Percentiles rank a stretch among this genome's conserved stretches.
Conservation (phyloP, 2,888 invertebrate genomes). For the Diaprepes abbreviatus region DNA sequence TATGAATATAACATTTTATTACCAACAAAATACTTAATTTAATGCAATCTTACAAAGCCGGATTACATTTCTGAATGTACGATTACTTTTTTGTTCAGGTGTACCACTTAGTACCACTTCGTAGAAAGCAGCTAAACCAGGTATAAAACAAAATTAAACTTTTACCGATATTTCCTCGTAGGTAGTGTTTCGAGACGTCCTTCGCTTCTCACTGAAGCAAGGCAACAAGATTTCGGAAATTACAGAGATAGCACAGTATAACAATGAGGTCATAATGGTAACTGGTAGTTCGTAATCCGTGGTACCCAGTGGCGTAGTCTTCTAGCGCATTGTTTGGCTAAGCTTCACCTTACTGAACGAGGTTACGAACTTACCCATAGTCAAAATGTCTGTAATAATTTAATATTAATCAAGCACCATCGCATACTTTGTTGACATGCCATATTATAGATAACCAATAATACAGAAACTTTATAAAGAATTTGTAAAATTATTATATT, state of each 20-base stretch:
- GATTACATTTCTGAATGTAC: conserved; percentile 33
- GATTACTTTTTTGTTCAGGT: conserved; percentile 30
- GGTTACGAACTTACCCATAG: too few species aligned
- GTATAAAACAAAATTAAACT: conserved; percentile 34
- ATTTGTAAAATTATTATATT: too few species aligned
- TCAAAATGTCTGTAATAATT: too few species aligned
- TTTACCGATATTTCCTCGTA: conserved; percentile 44
- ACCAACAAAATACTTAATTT: not conserved
- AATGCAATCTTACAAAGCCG: conserved; percentile 20
- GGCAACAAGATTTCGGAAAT: conserved; percentile 38
- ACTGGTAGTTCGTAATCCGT: conserved; percentile 9
- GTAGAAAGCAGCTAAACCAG: conserved; percentile 44
- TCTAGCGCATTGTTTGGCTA: too few species aligned
- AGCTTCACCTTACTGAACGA: too few species aligned
- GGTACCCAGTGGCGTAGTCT: conserved; percentile 12
- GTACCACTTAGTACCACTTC: conserved; percentile 43
- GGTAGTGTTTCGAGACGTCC: conserved; percentile 44
- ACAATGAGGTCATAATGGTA: conserved; percentile 19
- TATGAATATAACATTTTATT: not conserved
- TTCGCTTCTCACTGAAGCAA: conserved; percentile 42
- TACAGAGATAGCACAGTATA: conserved; percentile 14
- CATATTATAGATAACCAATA: too few species aligned
- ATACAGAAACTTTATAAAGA: too few species aligned
- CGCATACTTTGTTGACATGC: too few species aligned
- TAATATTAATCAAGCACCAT: too few species aligned